Percentiles rank a stretch among this genome's conserved stretches.
These are phyloP conservation scores for Mnemiopsis leidyi DNA, from an alignment of 37 sponge, comb jelly and placozoan species.

Conservation along the genomic window DNA sequence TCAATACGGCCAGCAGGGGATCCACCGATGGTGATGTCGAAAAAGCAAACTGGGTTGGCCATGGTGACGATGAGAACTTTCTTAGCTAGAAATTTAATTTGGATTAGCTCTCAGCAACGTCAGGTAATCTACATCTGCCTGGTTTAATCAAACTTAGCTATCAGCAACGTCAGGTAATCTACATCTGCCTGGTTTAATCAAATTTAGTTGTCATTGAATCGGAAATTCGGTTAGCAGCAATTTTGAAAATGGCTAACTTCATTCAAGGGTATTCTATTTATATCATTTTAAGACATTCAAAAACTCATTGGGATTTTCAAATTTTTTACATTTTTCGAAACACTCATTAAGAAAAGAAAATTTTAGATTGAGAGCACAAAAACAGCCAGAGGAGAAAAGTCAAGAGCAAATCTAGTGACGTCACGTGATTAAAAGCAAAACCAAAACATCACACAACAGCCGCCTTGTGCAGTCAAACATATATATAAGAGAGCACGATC, in stretches of 20 bases:
- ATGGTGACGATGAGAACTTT: conserved; percentile 1
- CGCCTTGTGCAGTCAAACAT: neutral
- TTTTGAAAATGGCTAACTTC: too few relatives aligned
- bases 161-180: too few relatives aligned
- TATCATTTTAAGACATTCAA: too few relatives aligned
- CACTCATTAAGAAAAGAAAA: neutral
- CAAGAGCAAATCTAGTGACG: neutral
- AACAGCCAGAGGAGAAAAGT: neutral
- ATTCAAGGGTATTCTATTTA: too few relatives aligned
- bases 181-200: too few relatives aligned
- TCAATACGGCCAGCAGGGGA: conserved; percentile 66
- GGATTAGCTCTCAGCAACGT: too few relatives aligned
- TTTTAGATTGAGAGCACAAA: neutral
- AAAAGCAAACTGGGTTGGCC: conserved; percentile 63
- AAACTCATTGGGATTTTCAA: neutral
- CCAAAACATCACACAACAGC: too few relatives aligned
- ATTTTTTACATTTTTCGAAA: neutral
- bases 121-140: too few relatives aligned
- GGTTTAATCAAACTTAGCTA: too few relatives aligned
- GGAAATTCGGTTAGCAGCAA: too few relatives aligned
- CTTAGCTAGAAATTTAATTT: neutral
- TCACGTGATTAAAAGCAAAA: too few relatives aligned
- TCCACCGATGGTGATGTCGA: conserved; percentile 76
- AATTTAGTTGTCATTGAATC: too few relatives aligned
- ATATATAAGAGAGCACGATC: neutral